Percentiles rank a stretch among this genome's conserved stretches.
phyloP scores from a whole-genome alignment of 1,140 invertebrate genomes.

The Penaeus indicus region DNA sequence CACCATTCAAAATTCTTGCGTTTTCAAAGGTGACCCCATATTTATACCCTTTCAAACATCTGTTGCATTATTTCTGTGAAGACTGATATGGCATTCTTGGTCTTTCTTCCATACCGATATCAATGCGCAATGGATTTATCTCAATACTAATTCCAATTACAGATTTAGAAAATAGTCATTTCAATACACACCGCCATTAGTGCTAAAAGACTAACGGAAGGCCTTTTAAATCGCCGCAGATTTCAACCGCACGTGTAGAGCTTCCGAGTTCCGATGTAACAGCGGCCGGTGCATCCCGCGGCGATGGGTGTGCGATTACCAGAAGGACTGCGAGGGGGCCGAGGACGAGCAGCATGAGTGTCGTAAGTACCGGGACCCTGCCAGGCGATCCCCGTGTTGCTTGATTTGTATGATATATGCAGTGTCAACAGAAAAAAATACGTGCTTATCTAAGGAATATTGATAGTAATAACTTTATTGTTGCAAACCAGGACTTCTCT shows the following conservation, averaged over 20 bases:
- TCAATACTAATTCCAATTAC: too few relatives aligned
- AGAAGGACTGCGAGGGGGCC: constrained; percentile 88
- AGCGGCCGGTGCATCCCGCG: constrained; percentile 88
- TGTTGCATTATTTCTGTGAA: too few relatives aligned
- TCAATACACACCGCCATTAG: too few relatives aligned
- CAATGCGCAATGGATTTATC: too few relatives aligned
- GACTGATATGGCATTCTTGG: too few relatives aligned
- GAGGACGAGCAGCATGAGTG: constrained; percentile 92
- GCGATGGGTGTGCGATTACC: constrained; percentile 89
- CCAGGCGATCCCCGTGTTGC: not conserved
- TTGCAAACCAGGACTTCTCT: not conserved
- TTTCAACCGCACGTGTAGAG: constrained; percentile 78
- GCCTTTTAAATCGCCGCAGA: constrained; percentile 66
- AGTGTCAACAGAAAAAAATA: not conserved
- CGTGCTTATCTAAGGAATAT: not conserved
- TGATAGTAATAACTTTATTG: not conserved
- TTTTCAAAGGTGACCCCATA: too few relatives aligned
- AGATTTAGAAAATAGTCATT: too few relatives aligned
- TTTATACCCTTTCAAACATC: too few relatives aligned
- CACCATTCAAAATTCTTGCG: too few relatives aligned
- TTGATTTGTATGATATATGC: not conserved
- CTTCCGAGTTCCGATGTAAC: constrained; percentile 74
- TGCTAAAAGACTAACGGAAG: too few relatives aligned
- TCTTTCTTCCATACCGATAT: too few relatives aligned
- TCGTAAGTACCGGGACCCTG: constrained; percentile 78